These are phyloP conservation scores for Syrmaticus mikado DNA, from an alignment of 2,113 vertebrate species.

Conservation along the genomic window DNA sequence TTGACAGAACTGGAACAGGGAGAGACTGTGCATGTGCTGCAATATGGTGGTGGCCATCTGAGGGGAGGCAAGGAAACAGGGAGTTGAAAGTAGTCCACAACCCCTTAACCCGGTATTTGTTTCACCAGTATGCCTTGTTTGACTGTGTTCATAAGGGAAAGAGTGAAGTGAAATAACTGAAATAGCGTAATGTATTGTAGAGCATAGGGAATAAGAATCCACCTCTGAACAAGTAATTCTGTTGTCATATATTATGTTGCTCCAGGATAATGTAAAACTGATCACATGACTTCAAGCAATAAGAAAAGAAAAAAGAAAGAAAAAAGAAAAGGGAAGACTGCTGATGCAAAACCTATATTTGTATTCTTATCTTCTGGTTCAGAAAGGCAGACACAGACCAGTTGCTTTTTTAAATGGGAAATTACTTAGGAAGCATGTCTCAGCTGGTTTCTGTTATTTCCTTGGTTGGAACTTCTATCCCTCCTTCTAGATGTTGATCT, in stretches of 20 bases:
- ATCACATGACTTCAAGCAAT: neutral
- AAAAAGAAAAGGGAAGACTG: neutral
- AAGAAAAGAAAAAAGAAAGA: neutral
- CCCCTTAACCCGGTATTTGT: neutral
- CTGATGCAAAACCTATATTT: neutral
- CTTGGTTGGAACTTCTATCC: neutral
- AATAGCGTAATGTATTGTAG: neutral
- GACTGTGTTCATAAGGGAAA: neutral
- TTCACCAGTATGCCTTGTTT: neutral
- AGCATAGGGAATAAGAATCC: neutral
- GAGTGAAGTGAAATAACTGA: neutral
- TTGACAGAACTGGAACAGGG: conserved; percentile 18
- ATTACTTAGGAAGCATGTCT: neutral
- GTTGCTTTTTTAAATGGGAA: neutral
- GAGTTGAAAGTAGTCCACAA: neutral
- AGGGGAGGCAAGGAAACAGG: neutral
- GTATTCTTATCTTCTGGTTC: neutral
- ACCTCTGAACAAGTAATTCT: neutral
- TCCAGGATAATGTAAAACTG: neutral
- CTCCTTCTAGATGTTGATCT: neutral
- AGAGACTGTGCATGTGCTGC: neutral
- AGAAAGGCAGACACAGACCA: neutral
- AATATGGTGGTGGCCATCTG: neutral
- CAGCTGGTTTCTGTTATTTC: neutral
- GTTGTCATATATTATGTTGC: neutral